Evolutionary conservation across 2,888 invertebrate genomes (phyloP), one percentile per base, ranked within the genome.

Genomic region (Carcina quercana): DNA sequence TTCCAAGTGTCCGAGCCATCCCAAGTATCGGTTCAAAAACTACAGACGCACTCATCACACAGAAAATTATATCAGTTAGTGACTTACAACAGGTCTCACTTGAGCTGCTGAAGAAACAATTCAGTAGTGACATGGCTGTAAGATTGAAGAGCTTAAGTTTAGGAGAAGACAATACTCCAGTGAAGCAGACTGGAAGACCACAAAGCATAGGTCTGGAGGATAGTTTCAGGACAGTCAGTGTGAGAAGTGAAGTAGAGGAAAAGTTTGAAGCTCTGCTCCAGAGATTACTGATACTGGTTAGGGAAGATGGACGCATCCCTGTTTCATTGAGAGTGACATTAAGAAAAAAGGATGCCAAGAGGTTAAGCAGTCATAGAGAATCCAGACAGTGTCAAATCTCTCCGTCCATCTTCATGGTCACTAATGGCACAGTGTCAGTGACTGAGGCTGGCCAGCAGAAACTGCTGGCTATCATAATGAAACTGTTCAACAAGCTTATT

Each of bases 161-260:
- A 67, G 95, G 94, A n/a, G 87, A 90, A 36, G 95, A 95, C 63
- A 84, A 85, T 42, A 86, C 88, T 40, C 80, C 86, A 30, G 92
- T 95, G 1, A 91, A 92, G 53, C 86, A 89, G 36, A 89, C 89
- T 21, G 93, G 92, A 3, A 90, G 88, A 57, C 93, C 93, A 8
- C 91, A 91, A 62, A 91, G 90, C 40, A 92, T 94, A 53, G 91
- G 93, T 12, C 70, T 94, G 38, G 94, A 94, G 59, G 93, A 94
- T 62, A 89, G 92, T 35, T 93, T 92, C 63, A 89, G 88, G 51
- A 88, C 88, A 35, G 89, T 93, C 30, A 90, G 90, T 45, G 86
- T 90, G 2, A 88, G 89, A 48, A 88, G 87, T 35, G 93, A 93
- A 58, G 91, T 93, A 2, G 89, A 89, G 55, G 89, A 90, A 15